phyloP scores from a whole-genome alignment of 2,888 invertebrate genomes.

The Andricus curvator region DNA sequence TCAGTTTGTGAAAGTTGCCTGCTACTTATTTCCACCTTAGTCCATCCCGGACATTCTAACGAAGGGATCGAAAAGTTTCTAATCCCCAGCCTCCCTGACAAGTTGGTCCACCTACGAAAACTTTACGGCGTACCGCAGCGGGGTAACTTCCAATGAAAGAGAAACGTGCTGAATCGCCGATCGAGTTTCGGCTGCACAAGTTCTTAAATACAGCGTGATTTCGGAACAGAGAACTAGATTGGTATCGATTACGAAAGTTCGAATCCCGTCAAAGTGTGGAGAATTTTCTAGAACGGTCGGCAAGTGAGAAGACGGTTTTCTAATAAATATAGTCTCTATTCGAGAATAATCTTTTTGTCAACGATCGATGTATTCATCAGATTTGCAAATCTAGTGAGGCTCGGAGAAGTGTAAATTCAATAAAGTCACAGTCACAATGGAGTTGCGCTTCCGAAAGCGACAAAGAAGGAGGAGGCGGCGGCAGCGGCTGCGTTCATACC shows the following conservation, averaged over 20 bases:
- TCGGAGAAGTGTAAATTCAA: conserved; percentile 55
- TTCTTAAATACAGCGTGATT: conserved; percentile 32
- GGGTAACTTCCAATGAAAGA: conserved; percentile 18
- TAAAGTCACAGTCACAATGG: conserved; percentile 56
- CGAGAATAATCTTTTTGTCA: background rate
- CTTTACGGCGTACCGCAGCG: conserved; percentile 15
- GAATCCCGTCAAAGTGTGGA: background rate
- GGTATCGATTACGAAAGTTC: conserved; percentile 24
- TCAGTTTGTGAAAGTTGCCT: background rate
- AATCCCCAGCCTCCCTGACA: background rate
- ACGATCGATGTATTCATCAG: background rate
- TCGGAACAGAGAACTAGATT: conserved; percentile 11
- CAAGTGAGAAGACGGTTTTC: background rate
- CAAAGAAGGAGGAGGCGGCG: conserved; percentile 52
- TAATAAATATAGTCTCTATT: background rate
- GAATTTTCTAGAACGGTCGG: background rate
- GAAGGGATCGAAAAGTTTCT: conserved; percentile 21
- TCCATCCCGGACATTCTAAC: background rate
- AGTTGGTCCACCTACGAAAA: conserved; percentile 18
- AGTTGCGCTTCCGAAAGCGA: conserved; percentile 50
- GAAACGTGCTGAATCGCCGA: conserved; percentile 35
- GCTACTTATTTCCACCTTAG: conserved; percentile 13
- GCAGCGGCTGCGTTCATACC: conserved; percentile 40
- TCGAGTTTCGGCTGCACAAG: conserved; percentile 4
- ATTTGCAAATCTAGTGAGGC: conserved; percentile 2